Percentiles rank a stretch among this genome's conserved stretches.
phyloP scores from a whole-genome alignment of 1,140 invertebrate species.

The Theocolax elegans region DNA sequence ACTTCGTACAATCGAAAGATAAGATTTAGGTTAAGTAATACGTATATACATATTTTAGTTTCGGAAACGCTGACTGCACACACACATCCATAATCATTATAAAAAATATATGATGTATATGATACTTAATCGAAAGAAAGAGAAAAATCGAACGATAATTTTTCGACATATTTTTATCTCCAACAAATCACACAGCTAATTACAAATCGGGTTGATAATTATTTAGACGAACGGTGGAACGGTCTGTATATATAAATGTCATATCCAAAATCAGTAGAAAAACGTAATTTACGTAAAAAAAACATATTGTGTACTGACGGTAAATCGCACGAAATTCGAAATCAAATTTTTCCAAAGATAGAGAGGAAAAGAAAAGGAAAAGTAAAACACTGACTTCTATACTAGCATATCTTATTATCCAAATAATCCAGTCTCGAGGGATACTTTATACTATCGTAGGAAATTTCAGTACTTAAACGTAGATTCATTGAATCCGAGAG shows the following conservation, averaged over 20 bases:
- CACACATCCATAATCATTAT: no score
- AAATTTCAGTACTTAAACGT: no score
- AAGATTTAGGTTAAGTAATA: no score
- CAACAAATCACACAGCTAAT: no score
- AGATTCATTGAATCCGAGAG: no score
- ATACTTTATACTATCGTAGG: background rate
- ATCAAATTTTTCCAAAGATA: background rate
- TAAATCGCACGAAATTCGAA: slow-evolving; percentile 35
- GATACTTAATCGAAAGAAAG: background rate
- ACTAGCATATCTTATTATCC: slow-evolving; percentile 28
- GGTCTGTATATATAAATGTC: background rate
- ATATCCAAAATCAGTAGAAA: slow-evolving; percentile 2
- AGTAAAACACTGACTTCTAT: background rate
- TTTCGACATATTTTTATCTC: slow-evolving; percentile 10
- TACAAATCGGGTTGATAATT: slow-evolving; percentile 35
- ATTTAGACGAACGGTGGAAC: slow-evolving; percentile 8
- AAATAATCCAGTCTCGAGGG: background rate
- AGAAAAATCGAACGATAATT: slow-evolving; percentile 13
- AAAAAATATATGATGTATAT: no score
- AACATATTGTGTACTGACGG: background rate
- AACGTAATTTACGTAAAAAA: background rate
- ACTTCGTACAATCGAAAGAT: no score
- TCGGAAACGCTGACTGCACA: no score
- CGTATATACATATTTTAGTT: no score
- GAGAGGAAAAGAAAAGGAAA: background rate